Conservation (phyloP, 2,888 invertebrate genomes). For the Osmoderma eremita region DNA sequence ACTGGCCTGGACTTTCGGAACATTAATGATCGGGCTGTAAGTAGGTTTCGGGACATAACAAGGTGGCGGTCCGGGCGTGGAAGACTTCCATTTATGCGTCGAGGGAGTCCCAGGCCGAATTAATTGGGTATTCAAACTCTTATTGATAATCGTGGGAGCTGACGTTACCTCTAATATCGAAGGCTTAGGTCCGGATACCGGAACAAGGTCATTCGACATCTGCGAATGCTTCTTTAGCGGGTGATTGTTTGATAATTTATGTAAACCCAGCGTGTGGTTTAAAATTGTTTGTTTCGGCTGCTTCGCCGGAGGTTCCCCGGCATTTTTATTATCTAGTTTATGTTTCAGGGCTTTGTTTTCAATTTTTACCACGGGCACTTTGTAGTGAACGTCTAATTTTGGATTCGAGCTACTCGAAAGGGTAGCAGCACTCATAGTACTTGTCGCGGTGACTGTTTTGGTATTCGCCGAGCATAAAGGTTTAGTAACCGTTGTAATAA, state of each 20-base stretch:
- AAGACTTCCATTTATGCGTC: conserved; percentile 44
- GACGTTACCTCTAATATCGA: background rate
- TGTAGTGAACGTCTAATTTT: conserved; percentile 13
- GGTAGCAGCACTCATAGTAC: conserved; percentile 21
- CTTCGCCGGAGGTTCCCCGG: conserved; percentile 52
- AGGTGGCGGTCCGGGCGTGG: conserved; percentile 51
- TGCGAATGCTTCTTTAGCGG: conserved; percentile 54
- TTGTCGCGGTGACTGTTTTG: conserved; percentile 30
- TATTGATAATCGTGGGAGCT: conserved; percentile 42
- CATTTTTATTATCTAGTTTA: conserved; percentile 36
- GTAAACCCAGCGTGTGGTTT: conserved; percentile 57
- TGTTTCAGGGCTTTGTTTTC: conserved; percentile 34
- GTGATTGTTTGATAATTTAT: conserved; percentile 61
- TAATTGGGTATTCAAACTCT: conserved; percentile 25
- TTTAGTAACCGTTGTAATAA: background rate
- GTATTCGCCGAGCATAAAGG: conserved; percentile 10
- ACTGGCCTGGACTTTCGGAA: conserved; percentile 54
- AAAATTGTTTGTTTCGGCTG: conserved; percentile 56
- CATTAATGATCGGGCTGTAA: conserved; percentile 55
- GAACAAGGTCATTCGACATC: conserved; percentile 36
- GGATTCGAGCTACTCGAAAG: background rate
- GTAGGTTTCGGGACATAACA: conserved; percentile 58
- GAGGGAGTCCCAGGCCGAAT: conserved; percentile 27
- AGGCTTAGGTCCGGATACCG: conserved; percentile 11
- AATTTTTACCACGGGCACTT: background rate